phyloP scores from a whole-genome alignment of 2,113 vertebrate genomes.

The Pygoscelis antarcticus region DNA sequence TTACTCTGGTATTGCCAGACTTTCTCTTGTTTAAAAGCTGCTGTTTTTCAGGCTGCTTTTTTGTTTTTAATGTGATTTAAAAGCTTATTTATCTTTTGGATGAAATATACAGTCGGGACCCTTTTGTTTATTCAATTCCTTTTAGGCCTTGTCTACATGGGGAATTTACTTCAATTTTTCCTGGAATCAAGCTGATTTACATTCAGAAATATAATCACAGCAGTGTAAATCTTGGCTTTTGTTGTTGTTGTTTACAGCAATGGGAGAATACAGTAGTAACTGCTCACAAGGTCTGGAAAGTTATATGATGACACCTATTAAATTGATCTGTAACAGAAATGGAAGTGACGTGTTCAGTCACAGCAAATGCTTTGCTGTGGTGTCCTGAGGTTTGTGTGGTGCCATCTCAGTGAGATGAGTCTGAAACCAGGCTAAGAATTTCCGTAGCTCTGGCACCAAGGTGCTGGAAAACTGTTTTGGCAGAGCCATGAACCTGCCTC shows the following conservation, averaged over 20 bases:
- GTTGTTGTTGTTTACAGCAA: not conserved
- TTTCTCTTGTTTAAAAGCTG: slow-evolving; percentile 28
- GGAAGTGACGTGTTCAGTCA: not conserved
- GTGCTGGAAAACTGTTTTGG: slow-evolving; percentile 9
- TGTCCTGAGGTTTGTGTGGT: not conserved
- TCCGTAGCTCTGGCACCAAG: not conserved
- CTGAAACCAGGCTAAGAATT: slow-evolving; percentile 7
- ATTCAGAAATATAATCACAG: not conserved
- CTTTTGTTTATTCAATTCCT: slow-evolving; percentile 24
- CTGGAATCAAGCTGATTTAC: not conserved
- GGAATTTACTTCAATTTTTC: slow-evolving; percentile 23
- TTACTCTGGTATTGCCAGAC: not conserved
- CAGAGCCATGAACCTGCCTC: not conserved
- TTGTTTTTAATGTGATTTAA: not conserved
- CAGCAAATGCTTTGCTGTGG: not conserved
- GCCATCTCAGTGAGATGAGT: not conserved
- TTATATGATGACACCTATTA: not conserved
- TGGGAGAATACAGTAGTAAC: not conserved
- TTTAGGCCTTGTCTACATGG: not conserved
- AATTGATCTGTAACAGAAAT: not conserved
- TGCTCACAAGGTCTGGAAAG: not conserved
- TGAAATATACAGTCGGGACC: not conserved
- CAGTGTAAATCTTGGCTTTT: not conserved
- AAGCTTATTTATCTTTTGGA: slow-evolving; percentile 41
- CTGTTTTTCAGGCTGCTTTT: not conserved